These are phyloP conservation scores for Struthidea cinerea DNA, from an alignment of 2,113 vertebrate genomes.

Conservation along the genomic window DNA sequence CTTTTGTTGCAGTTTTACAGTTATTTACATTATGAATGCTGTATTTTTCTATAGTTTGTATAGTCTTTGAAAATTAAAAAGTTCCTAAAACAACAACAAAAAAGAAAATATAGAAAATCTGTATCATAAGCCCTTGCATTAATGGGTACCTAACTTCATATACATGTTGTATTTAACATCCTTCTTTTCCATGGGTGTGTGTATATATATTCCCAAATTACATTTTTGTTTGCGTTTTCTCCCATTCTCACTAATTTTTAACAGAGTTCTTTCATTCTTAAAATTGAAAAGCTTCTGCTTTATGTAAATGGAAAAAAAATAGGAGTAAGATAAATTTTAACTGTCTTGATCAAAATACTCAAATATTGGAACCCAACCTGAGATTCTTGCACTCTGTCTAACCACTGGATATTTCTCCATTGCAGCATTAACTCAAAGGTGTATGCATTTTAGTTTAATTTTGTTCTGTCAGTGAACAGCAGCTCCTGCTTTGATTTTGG, in stretches of 20 bases:
- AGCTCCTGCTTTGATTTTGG: neutral
- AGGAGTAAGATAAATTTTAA: neutral
- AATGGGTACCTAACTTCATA: neutral
- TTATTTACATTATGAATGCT: neutral
- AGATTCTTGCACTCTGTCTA: neutral
- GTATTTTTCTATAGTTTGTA: neutral
- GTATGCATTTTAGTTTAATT: neutral
- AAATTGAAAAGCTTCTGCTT: neutral
- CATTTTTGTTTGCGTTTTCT: neutral
- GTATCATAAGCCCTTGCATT: neutral
- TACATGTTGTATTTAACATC: neutral
- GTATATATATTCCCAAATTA: neutral
- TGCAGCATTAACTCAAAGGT: neutral
- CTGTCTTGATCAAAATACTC: neutral
- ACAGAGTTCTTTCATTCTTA: neutral
- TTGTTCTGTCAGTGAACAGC: neutral
- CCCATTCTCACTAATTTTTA: neutral
- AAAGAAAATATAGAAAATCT: neutral
- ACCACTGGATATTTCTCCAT: neutral
- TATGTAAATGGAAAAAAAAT: neutral
- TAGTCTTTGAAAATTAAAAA: neutral
- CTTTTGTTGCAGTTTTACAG: neutral
- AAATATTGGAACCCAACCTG: neutral
- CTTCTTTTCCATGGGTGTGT: neutral
- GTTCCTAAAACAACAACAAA: neutral